These are phyloP conservation scores for Mayetiola destructor DNA, from an alignment of 2,888 invertebrate genomes.

Conservation along the genomic window DNA sequence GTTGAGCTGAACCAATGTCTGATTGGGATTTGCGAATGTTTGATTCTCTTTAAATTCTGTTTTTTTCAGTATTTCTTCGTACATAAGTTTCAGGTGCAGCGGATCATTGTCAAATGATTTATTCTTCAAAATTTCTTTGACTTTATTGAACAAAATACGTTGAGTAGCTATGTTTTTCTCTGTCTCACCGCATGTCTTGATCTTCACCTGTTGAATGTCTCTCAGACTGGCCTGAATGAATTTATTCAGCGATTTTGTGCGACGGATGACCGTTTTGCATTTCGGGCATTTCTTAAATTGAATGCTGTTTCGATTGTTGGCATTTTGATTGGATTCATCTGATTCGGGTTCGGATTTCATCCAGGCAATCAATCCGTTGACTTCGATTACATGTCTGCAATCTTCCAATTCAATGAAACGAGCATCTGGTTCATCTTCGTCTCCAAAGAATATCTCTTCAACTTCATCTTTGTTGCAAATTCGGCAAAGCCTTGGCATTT, in stretches of 20 bases:
- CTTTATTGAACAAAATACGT: background rate
- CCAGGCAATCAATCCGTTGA: background rate
- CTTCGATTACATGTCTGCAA: slow-evolving; percentile 13
- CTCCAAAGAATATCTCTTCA: slow-evolving; percentile 11
- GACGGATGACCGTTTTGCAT: slow-evolving; percentile 13
- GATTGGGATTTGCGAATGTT: background rate
- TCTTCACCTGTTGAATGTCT: slow-evolving; percentile 1
- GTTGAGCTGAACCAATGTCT: background rate
- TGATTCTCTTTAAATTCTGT: no score
- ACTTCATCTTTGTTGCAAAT: slow-evolving; percentile 13
- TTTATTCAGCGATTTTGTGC: slow-evolving; percentile 1
- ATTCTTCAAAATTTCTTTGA: background rate
- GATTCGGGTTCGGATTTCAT: background rate
- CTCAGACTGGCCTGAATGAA: slow-evolving; percentile 10
- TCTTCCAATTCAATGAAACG: slow-evolving; percentile 9
- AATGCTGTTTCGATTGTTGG: background rate
- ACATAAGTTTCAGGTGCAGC: background rate
- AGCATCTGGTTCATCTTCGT: slow-evolving; percentile 8
- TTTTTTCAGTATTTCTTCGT: background rate
- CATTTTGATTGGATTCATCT: slow-evolving; percentile 2
- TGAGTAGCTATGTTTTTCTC: background rate
- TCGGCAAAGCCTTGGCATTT: background rate
- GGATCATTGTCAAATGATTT: background rate
- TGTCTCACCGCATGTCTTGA: background rate
- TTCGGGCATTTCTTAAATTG: slow-evolving; percentile 12